Conservation (phyloP, 2,113 vertebrate genomes). For the Tachuris rubrigastra region DNA sequence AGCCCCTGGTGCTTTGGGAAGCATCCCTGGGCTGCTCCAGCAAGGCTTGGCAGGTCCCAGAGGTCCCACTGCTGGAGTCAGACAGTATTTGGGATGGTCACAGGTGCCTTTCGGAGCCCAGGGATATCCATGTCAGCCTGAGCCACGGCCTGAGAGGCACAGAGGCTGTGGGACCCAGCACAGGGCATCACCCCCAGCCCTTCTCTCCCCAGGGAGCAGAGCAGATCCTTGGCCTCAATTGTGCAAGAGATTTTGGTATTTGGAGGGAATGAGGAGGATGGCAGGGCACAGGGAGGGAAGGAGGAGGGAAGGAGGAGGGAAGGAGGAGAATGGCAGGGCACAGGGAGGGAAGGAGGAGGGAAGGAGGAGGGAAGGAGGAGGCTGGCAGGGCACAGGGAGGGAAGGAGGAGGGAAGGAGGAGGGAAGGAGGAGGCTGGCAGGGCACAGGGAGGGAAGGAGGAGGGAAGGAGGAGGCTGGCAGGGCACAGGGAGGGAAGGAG, state of each 20-base stretch:
- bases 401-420: background rate
- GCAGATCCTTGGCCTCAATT: background rate
- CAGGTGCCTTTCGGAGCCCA: background rate
- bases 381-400: background rate
- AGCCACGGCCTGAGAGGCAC: background rate
- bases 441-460: background rate
- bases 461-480: background rate
- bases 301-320: too few species aligned
- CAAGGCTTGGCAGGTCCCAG: background rate
- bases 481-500: too few species aligned
- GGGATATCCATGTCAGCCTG: rapidly evolving
- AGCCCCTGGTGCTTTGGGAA: background rate
- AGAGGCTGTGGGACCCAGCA: too few species aligned
- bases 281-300: background rate
- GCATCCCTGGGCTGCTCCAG: background rate
- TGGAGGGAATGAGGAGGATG: background rate
- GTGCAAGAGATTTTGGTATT: background rate
- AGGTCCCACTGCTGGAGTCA: background rate
- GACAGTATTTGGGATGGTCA: rapidly evolving
- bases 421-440: background rate
- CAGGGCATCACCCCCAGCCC: background rate
- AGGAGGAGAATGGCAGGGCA: background rate
- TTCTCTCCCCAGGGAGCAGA: background rate
- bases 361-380: background rate
- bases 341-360: background rate